Conservation (phyloP, 64 coral and sea anemone species). For the Anthopleura sola region DNA sequence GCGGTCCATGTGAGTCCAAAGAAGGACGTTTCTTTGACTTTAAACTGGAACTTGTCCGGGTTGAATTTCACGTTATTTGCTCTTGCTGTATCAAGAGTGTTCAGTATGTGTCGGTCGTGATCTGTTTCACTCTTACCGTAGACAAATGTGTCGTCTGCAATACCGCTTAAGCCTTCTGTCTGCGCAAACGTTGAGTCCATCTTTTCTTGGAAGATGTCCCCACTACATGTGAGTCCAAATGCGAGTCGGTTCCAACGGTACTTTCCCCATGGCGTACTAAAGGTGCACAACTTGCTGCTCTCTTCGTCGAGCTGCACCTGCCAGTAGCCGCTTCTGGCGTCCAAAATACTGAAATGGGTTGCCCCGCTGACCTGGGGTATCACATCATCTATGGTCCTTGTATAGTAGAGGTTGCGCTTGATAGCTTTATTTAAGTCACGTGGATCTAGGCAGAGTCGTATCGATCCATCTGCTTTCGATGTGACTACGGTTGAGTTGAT, state of each 20-base stretch:
- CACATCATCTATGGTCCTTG: slow-evolving; percentile 30
- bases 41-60: slow-evolving; percentile 55
- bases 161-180: slow-evolving; percentile 25
- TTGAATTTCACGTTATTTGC: slow-evolving; percentile 36
- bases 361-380: slow-evolving; percentile 24
- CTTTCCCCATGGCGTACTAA: slow-evolving; percentile 44
- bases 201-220: slow-evolving; percentile 54
- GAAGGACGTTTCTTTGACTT: slow-evolving; percentile 53
- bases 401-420: slow-evolving; percentile 8
- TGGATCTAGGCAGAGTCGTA: slow-evolving; percentile 22
- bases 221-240: slow-evolving; percentile 41
- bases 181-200: no score
- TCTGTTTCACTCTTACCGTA: slow-evolving; percentile 42
- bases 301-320: slow-evolving; percentile 28
- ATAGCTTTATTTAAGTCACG: slow-evolving; percentile 26
- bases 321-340: no score
- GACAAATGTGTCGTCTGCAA: slow-evolving; percentile 47
- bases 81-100: slow-evolving; percentile 35
- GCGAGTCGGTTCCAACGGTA: slow-evolving; percentile 41
- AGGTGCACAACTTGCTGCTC: slow-evolving; percentile 49
- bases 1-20: slow-evolving; percentile 44
- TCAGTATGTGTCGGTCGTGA: slow-evolving; percentile 41
- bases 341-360: slow-evolving; percentile 29
- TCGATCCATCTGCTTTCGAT: background rate
- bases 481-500: slow-evolving; percentile 16